Conservation (phyloP, 2,888 invertebrate species). For the Hymenopus coronatus region DNA sequence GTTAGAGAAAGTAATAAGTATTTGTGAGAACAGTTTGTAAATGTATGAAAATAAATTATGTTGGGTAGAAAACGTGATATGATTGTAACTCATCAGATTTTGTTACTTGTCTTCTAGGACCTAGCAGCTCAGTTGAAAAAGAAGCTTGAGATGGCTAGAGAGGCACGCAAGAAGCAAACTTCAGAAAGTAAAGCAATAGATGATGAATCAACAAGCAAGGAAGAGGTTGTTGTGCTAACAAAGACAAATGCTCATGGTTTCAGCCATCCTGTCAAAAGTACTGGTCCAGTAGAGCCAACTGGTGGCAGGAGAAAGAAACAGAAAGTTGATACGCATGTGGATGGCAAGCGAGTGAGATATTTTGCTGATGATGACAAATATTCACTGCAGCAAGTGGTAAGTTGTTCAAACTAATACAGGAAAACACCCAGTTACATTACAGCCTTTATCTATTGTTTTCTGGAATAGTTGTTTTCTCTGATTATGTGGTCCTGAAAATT, state of each 20-base stretch:
- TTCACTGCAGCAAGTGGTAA: slow-evolving; percentile 78
- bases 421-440: no score
- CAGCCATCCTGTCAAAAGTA: slow-evolving; percentile 60
- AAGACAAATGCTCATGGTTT: slow-evolving; percentile 55
- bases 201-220: slow-evolving; percentile 40
- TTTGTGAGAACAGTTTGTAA: no score
- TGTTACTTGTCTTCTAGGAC: slow-evolving; percentile 44
- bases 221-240: slow-evolving; percentile 63
- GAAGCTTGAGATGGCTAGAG: slow-evolving; percentile 70
- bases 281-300: slow-evolving; percentile 39
- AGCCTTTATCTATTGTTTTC: no score
- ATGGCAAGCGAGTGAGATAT: slow-evolving; percentile 73
- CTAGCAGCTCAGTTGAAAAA: slow-evolving; percentile 67
- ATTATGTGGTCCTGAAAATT: no score
- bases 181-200: slow-evolving; percentile 31
- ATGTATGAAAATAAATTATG: no score
- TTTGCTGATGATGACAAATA: slow-evolving; percentile 89
- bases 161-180: slow-evolving; percentile 42
- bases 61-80: background rate
- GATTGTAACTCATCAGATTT: background rate
- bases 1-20: no score
- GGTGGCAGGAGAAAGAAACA: slow-evolving; percentile 50
- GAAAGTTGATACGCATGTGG: slow-evolving; percentile 68
- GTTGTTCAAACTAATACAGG: background rate
- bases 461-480: no score